Evolutionary conservation across 2,113 vertebrate genomes (phyloP), one percentile per base, ranked within the genome.

Genomic region (Bubalus kerabau): DNA sequence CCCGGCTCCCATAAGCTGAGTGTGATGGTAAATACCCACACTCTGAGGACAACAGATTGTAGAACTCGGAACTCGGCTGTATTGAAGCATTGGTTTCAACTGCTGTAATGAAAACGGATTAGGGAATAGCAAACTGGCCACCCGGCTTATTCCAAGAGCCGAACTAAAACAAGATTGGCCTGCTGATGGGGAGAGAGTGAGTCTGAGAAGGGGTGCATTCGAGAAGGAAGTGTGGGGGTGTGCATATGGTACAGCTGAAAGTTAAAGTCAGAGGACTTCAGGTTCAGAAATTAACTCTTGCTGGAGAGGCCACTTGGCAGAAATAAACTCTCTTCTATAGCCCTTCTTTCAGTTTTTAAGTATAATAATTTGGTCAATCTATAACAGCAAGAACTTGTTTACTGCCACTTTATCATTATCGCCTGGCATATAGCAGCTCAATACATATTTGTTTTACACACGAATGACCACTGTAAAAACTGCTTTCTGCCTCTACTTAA

Each of bases 101-200:
- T 96, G 95, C 96, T 4, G n/a, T 89, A 95, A 91, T 95, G 95
- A 95, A 96, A 97, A 74, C 86, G 83, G 91, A 98, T 97, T 97
- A 98, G 91, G 93, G 97, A 98, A 95, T 84, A 97, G 96, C 89
- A 91, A 87, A 96, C 93, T 96, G 97, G 93, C 97, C 95, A 83
- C 95, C 96, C 40, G 82, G 93, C n/a, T 97, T 97, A 97, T 90
- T 98, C 96, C 94, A 54, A 96, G 96, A 81, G 97, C 98, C 95
- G 97, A 97, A 98, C 96, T 97, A 96, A 83, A 98, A 96, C 86
- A 97, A 97, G 96, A 96, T 92, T 87, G 95, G 94, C 95, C 87
- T 40, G 57, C 96, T 91, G 91, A 81, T 67, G 81, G 64, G 87
- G 28, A 82, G 57, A 78, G 52, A 56, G 6, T 0, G 3, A 36